Conservation (phyloP, 2,888 invertebrate genomes). For the Bedellia somnulentella region DNA sequence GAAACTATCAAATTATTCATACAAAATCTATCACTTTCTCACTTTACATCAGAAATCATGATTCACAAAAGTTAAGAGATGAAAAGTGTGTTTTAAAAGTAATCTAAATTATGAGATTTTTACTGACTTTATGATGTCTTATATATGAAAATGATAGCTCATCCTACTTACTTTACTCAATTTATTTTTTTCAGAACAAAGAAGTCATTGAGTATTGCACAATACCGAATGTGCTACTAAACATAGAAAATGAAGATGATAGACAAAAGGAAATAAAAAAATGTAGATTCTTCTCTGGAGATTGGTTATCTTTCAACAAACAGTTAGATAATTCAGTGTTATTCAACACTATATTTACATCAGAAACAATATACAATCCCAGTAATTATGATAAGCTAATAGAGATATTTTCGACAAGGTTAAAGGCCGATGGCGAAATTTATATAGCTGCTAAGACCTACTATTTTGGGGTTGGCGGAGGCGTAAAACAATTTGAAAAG, state of each 20-base stretch:
- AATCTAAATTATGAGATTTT: no score
- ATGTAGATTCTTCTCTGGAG: conserved; percentile 70
- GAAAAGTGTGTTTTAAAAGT: no score
- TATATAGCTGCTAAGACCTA: conserved; percentile 87
- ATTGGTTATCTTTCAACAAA: conserved; percentile 68
- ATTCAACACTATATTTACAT: conserved; percentile 86
- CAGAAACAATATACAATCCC: conserved; percentile 91
- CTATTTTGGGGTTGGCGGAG: conserved; percentile 96
- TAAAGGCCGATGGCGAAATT: conserved; percentile 63
- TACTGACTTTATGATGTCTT: no score
- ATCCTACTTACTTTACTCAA: no score
- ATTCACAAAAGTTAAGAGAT: no score
- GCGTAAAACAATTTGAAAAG: conserved; percentile 74
- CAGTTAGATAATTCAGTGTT: conserved; percentile 33
- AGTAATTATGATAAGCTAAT: conserved; percentile 77
- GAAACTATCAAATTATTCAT: no score
- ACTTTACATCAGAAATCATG: no score
- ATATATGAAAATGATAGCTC: no score
- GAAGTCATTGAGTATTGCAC: conserved; percentile 83
- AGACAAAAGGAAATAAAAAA: conserved; percentile 22
- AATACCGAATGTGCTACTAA: conserved; percentile 76
- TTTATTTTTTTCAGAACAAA: conserved; percentile 67
- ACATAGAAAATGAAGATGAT: conserved; percentile 48
- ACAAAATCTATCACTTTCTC: no score
- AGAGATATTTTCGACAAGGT: conserved; percentile 63